Base-by-base conservation (phyloP, 1,140 invertebrate species). In the Drosophila bifasciata region DNA sequence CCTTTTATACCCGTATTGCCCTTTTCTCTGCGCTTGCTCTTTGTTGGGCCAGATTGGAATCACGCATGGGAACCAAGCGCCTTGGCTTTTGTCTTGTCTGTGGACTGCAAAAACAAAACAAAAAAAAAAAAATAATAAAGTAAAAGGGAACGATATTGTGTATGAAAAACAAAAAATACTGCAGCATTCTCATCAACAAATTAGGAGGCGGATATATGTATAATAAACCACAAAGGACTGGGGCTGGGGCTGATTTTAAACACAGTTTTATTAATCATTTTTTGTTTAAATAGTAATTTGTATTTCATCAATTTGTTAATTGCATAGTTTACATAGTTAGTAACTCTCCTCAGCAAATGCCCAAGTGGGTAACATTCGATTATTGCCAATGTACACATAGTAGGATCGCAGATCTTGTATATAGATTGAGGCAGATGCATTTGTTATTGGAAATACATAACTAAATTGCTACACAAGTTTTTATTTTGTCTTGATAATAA, bases 51-150 rank as follows among this genome's bases (percentile, higher is more conserved):
- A 88, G 83, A 88, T 88, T 81, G 83, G 55, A 88, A 88, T 88
- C 83, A 88, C 75, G 83, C 83, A 88, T 83, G 83, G 83, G 84
- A 88, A 88, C 81, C 73, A 85, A 85, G 81, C 78, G 81, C 83
- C 78, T 61, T 80, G 68, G 76, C 80, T 80, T 76, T 86, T 86
- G 76, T 86, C 73, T 86, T 79, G 77, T 86, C 77, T 85, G 79
- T 63, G 51, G 55, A 60, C 60, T 63, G 79, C 79, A 61, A 68
- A 70, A 61, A 58, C 50, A 52, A 52, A 45, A 39, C 16, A 43
- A 23, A 51, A 21, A 40, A 15, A 45, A 23, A 15, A 57, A 49
- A 52, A 55, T 11, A 40, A 23, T 17, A 19, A 13, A 9, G 40
- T 13, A 48, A 6, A 39, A 50, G 45, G 3, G n/a, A 52, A 75